A percentile compares a stretch with the other conserved stretches of the same genome.
Evolutionary conservation across 2,888 invertebrate genomes (phyloP).

Genomic region (Alloplasta piceator): DNA sequence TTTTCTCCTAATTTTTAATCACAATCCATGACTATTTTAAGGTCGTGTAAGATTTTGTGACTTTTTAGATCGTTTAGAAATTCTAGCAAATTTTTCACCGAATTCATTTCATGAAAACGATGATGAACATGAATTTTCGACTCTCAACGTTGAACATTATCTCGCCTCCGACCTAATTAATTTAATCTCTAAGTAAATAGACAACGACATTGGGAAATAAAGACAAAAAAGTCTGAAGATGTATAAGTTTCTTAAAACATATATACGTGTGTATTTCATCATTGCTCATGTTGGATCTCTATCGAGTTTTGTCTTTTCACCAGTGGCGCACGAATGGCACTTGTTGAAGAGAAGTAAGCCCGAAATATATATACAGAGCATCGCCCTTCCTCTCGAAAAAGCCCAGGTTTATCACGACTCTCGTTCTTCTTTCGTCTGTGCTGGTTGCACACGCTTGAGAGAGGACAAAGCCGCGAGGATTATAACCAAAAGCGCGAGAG

Average conservation of each 20-base stretch:
- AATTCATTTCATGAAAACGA: no score
- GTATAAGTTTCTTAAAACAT: neutral
- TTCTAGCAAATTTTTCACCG: no score
- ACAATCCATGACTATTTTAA: no score
- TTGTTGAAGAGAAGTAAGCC: slow-evolving; percentile 52
- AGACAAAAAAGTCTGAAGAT: neutral
- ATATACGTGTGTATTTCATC: neutral
- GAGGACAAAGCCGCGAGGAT: slow-evolving; percentile 54
- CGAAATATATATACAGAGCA: slow-evolving; percentile 9
- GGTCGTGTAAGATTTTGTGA: no score
- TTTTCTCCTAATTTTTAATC: no score
- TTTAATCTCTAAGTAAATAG: no score
- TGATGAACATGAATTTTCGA: no score
- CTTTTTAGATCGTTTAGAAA: no score
- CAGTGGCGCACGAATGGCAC: slow-evolving; percentile 39
- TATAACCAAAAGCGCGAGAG: slow-evolving; percentile 44
- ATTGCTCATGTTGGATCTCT: neutral
- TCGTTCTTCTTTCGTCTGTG: slow-evolving; percentile 31
- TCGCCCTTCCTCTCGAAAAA: slow-evolving; percentile 10
- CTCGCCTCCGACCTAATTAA: no score
- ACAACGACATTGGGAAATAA: neutral
- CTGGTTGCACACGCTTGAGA: slow-evolving; percentile 27
- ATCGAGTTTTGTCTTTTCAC: slow-evolving; percentile 35
- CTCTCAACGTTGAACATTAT: no score
- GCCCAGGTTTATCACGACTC: slow-evolving; percentile 31